phyloP scores from a whole-genome alignment of 2,113 vertebrate species.

The Gymnorhina tibicen region DNA sequence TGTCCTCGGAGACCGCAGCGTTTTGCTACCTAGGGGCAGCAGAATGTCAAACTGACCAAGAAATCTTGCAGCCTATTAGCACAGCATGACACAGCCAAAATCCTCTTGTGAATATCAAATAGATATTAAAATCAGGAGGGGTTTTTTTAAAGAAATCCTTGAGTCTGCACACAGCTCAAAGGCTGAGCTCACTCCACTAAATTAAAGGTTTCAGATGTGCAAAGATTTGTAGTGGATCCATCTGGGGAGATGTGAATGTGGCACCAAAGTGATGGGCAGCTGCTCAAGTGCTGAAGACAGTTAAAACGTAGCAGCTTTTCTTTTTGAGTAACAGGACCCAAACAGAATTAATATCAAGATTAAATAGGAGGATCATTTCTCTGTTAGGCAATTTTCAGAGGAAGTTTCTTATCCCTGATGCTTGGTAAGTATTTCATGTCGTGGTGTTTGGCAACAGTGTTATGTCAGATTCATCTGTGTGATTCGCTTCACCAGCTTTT shows the following conservation, averaged over 20 bases:
- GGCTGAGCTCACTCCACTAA: neutral
- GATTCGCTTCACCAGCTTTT: constrained; percentile 33
- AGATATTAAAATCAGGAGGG: neutral
- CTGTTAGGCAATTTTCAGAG: constrained; percentile 30
- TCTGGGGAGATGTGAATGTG: neutral
- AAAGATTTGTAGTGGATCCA: neutral
- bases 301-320: neutral
- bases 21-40: constrained; percentile 47
- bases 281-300: neutral
- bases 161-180: neutral
- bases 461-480: neutral
- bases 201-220: constrained; percentile 14
- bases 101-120: neutral
- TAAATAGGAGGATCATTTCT: neutral
- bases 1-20: neutral
- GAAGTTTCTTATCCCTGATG: constrained; percentile 9
- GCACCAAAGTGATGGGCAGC: neutral
- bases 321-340: neutral
- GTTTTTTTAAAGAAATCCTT: neutral
- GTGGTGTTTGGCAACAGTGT: constrained; percentile 9
- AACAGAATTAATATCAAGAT: neutral
- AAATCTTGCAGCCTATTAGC: neutral
- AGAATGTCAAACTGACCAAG: neutral
- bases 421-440: constrained; percentile 35
- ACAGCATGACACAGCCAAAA: neutral